Conservation (phyloP, 2,888 invertebrate species). For the Idaea straminata region DNA sequence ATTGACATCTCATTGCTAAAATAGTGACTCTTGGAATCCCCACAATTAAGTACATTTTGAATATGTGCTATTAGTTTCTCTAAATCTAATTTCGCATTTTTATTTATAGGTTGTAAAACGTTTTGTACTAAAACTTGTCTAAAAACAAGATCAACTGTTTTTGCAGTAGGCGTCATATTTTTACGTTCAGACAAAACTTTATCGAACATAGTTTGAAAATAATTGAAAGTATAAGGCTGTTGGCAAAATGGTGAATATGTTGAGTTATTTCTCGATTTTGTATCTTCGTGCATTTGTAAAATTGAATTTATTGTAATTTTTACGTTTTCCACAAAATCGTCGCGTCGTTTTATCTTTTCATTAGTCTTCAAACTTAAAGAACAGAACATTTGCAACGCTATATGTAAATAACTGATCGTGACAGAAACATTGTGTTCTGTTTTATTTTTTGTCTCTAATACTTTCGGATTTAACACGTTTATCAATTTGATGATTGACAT, state of each 20-base stretch:
- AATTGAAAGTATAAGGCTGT: constrained; percentile 2
- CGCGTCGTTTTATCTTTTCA: background rate
- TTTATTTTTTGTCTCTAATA: background rate
- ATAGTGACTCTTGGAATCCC: background rate
- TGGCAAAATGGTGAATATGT: constrained; percentile 12
- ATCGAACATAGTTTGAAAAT: background rate
- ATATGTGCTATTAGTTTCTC: constrained; percentile 11
- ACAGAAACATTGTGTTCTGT: background rate
- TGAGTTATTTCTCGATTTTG: constrained; percentile 4
- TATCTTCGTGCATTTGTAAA: constrained; percentile 10
- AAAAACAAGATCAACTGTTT: constrained; percentile 14
- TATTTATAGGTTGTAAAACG: constrained; percentile 12
- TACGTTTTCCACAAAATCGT: constrained; percentile 9
- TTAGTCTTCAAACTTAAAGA: background rate
- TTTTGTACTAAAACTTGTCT: constrained; percentile 15
- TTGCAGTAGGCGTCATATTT: constrained; percentile 13
- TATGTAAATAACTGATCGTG: background rate
- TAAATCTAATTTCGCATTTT: constrained; percentile 6
- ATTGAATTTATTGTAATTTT: constrained; percentile 10
- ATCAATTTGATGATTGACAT: background rate
- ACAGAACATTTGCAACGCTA: background rate
- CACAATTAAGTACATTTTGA: background rate
- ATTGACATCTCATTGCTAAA: background rate
- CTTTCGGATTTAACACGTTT: background rate
- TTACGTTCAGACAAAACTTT: background rate